phyloP scores from a whole-genome alignment of 2,888 invertebrate genomes.

The Acleris sparsana region DNA sequence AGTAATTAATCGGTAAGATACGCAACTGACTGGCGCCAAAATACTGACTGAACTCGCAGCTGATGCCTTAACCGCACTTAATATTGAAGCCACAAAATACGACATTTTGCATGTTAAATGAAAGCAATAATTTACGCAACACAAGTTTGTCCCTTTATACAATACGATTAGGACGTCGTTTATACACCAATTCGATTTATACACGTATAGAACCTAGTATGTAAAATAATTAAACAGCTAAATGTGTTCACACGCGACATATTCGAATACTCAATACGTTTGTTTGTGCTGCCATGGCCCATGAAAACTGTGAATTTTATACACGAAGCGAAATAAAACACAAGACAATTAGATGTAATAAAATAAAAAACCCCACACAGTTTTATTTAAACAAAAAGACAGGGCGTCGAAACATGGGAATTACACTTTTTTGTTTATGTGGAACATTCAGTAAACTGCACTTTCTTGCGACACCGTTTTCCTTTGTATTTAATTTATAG shows the following conservation, averaged over 20 bases:
- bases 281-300: slow-evolving; percentile 1
- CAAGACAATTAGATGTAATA: slow-evolving; percentile 8
- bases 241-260: slow-evolving; percentile 6
- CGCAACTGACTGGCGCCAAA: slow-evolving; percentile 30
- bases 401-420: background rate
- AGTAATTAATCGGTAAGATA: slow-evolving; percentile 40
- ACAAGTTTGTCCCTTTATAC: slow-evolving; percentile 8
- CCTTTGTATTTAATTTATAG: slow-evolving; percentile 8
- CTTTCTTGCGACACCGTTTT: slow-evolving; percentile 9
- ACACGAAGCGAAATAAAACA: slow-evolving; percentile 5
- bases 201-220: slow-evolving; percentile 12
- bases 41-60: slow-evolving; percentile 35
- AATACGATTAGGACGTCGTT: slow-evolving; percentile 7
- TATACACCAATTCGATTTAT: slow-evolving; percentile 10
- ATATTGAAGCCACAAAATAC: slow-evolving; percentile 9
- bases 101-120: slow-evolving; percentile 1
- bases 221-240: slow-evolving; percentile 10
- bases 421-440: background rate
- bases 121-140: slow-evolving; percentile 7
- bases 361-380: background rate
- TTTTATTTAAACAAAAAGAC: background rate
- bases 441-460: background rate
- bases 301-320: slow-evolving; percentile 19
- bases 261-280: slow-evolving; percentile 10
- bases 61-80: slow-evolving; percentile 32